These are phyloP conservation scores for Lepidochrysops patricia DNA, from an alignment of 2,888 invertebrate species.

Conservation along the genomic window DNA sequence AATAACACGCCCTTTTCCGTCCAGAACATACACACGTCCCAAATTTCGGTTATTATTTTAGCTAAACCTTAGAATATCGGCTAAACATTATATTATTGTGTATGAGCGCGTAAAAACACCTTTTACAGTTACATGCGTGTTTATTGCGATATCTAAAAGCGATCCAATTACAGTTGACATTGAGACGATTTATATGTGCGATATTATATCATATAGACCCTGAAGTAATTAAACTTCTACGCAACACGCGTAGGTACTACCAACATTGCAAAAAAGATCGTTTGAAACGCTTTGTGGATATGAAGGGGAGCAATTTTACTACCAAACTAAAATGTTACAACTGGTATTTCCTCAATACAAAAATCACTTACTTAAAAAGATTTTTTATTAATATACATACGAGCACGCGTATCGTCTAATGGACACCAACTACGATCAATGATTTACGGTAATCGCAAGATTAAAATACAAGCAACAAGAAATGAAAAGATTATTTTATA, in stretches of 20 bases:
- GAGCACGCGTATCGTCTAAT: too few relatives aligned
- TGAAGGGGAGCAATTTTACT: neutral
- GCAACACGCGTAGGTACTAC: constrained; percentile 1
- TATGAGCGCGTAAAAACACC: neutral
- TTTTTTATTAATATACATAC: too few relatives aligned
- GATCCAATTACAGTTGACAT: constrained; percentile 1
- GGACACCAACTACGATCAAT: too few relatives aligned
- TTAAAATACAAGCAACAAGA: too few relatives aligned
- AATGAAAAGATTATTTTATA: too few relatives aligned
- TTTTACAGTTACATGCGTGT: neutral
- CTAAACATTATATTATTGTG: neutral
- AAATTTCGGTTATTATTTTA: neutral
- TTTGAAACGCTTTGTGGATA: neutral
- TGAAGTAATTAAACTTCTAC: constrained; percentile 3
- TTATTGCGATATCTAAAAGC: neutral
- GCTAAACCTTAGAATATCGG: neutral
- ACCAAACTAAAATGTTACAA: neutral
- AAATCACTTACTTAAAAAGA: too few relatives aligned
- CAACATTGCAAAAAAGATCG: neutral
- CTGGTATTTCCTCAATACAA: too few relatives aligned
- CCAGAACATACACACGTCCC: too few relatives aligned
- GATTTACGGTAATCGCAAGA: too few relatives aligned
- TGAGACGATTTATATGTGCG: neutral
- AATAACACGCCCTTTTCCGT: too few relatives aligned
- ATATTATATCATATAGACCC: constrained; percentile 5